Evolutionary conservation across 2,113 vertebrate species (phyloP), one percentile per base, ranked within the genome.

Genomic region (Anhinga anhinga): DNA sequence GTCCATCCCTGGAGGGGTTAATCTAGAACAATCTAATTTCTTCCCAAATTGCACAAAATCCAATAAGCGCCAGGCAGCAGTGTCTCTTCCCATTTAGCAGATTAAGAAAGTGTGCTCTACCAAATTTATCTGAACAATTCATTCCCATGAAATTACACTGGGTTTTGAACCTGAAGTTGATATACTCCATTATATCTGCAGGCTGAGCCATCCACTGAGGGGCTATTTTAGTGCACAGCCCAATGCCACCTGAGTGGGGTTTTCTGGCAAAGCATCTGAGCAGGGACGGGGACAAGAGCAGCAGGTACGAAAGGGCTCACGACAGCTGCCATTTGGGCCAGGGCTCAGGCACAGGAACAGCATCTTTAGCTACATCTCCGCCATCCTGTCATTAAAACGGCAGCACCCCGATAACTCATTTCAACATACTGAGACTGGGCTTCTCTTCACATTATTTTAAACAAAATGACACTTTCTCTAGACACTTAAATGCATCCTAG

Each of bases 401-500:
- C 70, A 94, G 66, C 93, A 91, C 12, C 36, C 7, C 16, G 15
- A 13, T 85, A 93, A 91, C 42, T 96, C 89, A 90, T 52, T 83
- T 44, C 81, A 86, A 88, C 71, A 66, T 19, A 53, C 30, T 23
- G 79, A 13, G 2, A 44, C 50, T 8, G 29, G 77, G 89, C 76
- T 90, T 67, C 93, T 90, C 70, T 79, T 93, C 78, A 49, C 89
- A 63, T 95, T 87, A 91, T 83, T 95, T 96, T 82, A 91, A 97
- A 69, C 89, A 90, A 82, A 97, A 88, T 62, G 89, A 96, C 87
- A 73, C 89, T 93, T 89, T 82, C 78, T 55, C 74, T 80, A 93
- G 94, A 90, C 67, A 63, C 70, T 87, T 93, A 91, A 91, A 85
- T 73, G 91, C 96, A 84, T 89, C 83, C 95, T 44, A 66, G 81